These are phyloP conservation scores for Crotophaga sulcirostris DNA, from an alignment of 2,113 vertebrate genomes.

Conservation along the genomic window DNA sequence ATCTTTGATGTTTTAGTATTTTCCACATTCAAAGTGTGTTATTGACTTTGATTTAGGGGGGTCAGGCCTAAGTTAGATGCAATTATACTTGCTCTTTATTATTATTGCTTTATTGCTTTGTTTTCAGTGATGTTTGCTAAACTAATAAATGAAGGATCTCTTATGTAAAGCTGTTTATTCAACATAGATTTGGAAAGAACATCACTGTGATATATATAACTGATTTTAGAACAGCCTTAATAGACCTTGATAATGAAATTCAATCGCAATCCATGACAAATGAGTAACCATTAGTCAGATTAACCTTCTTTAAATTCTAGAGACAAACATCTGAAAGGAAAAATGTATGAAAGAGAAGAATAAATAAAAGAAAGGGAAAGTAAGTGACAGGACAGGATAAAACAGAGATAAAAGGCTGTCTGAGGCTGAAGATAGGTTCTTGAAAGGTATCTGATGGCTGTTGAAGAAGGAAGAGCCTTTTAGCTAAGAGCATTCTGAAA, in stretches of 20 bases:
- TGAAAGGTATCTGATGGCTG: neutral
- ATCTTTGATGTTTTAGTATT: neutral
- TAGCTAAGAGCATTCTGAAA: neutral
- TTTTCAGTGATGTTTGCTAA: neutral
- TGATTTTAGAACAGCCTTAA: neutral
- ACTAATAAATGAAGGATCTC: neutral
- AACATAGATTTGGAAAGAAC: neutral
- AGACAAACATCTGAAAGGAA: neutral
- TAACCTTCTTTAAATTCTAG: neutral
- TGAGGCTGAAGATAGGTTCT: neutral
- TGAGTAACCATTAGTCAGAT: neutral
- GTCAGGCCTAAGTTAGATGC: neutral
- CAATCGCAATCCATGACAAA: neutral
- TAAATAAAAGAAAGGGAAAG: neutral
- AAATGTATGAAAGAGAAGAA: neutral
- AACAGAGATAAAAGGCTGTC: neutral
- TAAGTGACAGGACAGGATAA: neutral
- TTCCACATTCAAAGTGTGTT: neutral
- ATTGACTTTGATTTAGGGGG: neutral
- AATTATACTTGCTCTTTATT: neutral
- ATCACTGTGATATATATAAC: neutral
- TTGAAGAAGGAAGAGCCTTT: neutral
- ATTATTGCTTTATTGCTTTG: neutral
- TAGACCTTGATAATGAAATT: neutral
- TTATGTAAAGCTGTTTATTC: neutral